Conservation (phyloP, 2,113 vertebrate species). For the Sphaerodactylus townsendi region DNA sequence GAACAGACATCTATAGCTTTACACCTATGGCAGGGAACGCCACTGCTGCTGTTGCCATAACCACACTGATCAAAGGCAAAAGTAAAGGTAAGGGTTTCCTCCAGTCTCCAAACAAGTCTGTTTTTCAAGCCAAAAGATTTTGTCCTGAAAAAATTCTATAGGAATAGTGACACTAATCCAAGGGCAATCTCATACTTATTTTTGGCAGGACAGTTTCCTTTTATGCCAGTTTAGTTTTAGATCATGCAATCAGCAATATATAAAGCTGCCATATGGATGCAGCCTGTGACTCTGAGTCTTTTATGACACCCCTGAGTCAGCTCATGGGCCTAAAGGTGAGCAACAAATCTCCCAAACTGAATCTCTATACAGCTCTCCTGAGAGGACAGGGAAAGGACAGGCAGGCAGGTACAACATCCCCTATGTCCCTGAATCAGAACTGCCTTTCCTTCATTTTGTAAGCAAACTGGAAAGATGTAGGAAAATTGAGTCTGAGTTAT, state of each 20-base stretch:
- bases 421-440: neutral
- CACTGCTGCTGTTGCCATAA: too few relatives aligned
- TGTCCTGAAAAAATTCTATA: too few relatives aligned
- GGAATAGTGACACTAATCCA: too few relatives aligned
- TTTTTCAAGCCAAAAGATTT: too few relatives aligned
- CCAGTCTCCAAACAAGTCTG: too few relatives aligned
- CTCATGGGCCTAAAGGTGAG: neutral
- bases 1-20: too few relatives aligned
- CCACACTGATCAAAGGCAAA: too few relatives aligned
- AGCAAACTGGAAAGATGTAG: neutral
- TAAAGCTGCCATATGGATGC: neutral
- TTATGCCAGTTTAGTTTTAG: neutral
- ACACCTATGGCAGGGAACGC: too few relatives aligned
- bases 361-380: neutral
- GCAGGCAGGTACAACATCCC: neutral
- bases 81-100: too few relatives aligned
- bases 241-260: neutral
- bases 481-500: neutral
- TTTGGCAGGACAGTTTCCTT: neutral
- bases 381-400: neutral
- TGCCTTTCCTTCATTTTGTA: neutral
- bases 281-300: neutral
- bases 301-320: neutral
- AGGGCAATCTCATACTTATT: neutral
- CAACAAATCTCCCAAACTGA: neutral